A percentile compares a stretch with the other conserved stretches of the same genome.
phyloP scores from a whole-genome alignment of 2,113 vertebrate genomes.

The Seriola rivoliana region DNA sequence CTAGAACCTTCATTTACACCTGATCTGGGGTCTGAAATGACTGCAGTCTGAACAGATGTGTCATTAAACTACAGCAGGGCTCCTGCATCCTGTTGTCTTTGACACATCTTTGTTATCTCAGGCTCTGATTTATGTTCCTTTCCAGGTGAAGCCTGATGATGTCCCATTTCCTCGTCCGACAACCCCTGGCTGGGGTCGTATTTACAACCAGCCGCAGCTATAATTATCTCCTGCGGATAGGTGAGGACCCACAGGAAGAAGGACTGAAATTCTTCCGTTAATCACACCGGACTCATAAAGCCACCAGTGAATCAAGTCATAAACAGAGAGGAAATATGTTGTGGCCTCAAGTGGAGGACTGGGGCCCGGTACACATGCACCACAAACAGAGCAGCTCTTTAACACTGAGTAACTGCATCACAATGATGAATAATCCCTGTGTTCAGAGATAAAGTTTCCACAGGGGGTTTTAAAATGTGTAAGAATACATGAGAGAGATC shows the following conservation, averaged over 20 bases:
- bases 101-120: constrained; percentile 68
- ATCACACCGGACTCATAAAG: constrained; percentile 79
- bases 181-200: constrained; percentile 49
- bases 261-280: constrained; percentile 62
- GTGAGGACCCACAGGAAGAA: constrained; percentile 67
- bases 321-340: constrained; percentile 64
- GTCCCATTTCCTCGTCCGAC: constrained; percentile 66
- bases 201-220: constrained; percentile 68
- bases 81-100: constrained; percentile 60
- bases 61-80: constrained; percentile 26
- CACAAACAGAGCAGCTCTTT: constrained; percentile 54
- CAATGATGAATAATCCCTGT: constrained; percentile 62
- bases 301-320: constrained; percentile 66
- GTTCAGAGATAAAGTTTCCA: constrained; percentile 65
- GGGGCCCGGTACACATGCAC: constrained; percentile 9
- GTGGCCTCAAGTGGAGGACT: constrained; percentile 49
- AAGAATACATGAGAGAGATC: constrained; percentile 48
- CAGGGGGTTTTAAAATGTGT: constrained; percentile 66
- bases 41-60: constrained; percentile 41
- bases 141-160: constrained; percentile 69
- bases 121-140: constrained; percentile 63
- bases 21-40: constrained; percentile 2
- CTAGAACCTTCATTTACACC: not conserved
- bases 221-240: constrained; percentile 76
- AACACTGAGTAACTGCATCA: constrained; percentile 55